phyloP scores from a whole-genome alignment of 1,140 invertebrate genomes.

The Prorops nasuta region DNA sequence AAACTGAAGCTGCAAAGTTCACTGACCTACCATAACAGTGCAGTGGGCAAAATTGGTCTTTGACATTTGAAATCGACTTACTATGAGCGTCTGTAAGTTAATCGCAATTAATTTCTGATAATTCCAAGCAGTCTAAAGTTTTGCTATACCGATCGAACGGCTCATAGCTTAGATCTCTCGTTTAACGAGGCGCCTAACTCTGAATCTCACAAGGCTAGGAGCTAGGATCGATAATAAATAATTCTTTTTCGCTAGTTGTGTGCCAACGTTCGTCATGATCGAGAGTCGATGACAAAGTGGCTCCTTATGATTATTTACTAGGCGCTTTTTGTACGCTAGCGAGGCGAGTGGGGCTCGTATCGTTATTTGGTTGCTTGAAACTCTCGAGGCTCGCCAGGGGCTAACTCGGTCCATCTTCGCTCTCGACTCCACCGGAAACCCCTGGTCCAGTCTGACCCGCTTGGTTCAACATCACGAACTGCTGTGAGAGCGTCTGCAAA shows the following conservation, averaged over 20 bases:
- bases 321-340: conserved; percentile 41
- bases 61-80: too few species aligned
- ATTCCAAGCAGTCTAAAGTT: conserved; percentile 17
- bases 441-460: conserved; percentile 25
- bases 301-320: conserved; percentile 21
- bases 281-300: conserved; percentile 1
- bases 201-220: conserved; percentile 15
- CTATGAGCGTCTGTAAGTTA: too few species aligned
- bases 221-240: conserved; percentile 27
- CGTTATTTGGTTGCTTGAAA: conserved; percentile 33
- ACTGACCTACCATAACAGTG: too few species aligned
- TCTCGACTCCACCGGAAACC: conserved; percentile 32
- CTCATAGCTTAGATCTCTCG: not conserved
- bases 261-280: conserved; percentile 7
- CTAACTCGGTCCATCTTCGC: conserved; percentile 48
- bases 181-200: conserved; percentile 15
- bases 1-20: too few species aligned
- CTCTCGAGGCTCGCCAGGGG: conserved; percentile 23
- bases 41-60: too few species aligned
- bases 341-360: conserved; percentile 36
- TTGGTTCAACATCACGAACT: conserved; percentile 45
- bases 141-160: conserved; percentile 1
- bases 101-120: conserved; percentile 10
- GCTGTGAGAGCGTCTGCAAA: conserved; percentile 46
- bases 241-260: conserved; percentile 18